Conservation (phyloP, 2,888 invertebrate species). For the Limnephilus rhombicus region DNA sequence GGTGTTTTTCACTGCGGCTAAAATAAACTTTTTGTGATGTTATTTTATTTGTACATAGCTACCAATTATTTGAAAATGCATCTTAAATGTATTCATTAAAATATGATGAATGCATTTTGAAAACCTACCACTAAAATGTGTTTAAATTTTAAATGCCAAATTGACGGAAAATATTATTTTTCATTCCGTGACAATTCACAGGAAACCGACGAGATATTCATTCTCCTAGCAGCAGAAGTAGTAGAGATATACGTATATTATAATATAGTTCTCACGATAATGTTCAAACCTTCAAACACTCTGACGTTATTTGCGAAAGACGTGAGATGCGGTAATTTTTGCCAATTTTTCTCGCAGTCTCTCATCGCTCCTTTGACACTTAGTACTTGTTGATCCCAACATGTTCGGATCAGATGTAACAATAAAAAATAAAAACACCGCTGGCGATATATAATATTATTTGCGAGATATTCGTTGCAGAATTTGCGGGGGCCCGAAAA, state of each 20-base stretch:
- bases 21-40: too few relatives aligned
- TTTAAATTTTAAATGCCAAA: neutral
- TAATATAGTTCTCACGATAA: neutral
- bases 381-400: neutral
- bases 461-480: neutral
- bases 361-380: neutral
- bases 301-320: conserved; percentile 1
- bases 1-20: too few relatives aligned
- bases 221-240: neutral
- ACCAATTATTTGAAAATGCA: neutral
- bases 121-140: neutral
- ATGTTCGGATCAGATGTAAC: neutral
- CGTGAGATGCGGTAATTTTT: neutral
- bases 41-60: too few relatives aligned
- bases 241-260: neutral
- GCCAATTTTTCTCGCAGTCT: neutral
- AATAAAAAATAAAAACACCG: neutral
- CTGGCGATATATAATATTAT: neutral
- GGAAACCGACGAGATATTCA: neutral
- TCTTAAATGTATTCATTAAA: neutral
- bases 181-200: neutral
- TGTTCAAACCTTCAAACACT: neutral
- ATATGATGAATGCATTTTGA: neutral
- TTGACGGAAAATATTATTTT: neutral
- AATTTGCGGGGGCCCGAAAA: conserved; percentile 21